These are phyloP conservation scores for Sinopyrophorus schimmeli DNA, from an alignment of 2,888 invertebrate genomes.

Conservation along the genomic window DNA sequence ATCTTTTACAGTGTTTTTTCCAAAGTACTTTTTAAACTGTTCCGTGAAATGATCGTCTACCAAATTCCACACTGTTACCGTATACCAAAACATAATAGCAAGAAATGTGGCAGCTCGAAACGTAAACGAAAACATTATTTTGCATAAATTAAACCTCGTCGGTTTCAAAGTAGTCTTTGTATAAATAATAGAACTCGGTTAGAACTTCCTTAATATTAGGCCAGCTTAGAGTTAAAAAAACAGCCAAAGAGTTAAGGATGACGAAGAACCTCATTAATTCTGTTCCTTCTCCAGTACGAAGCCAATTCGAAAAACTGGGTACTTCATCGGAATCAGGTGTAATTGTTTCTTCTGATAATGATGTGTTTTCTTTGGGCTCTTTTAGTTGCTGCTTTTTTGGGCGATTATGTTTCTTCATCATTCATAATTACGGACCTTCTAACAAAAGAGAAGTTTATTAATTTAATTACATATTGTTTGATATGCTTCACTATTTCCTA, in stretches of 20 bases:
- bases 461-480: too few species aligned
- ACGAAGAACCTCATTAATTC: slow-evolving; percentile 83
- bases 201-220: slow-evolving; percentile 69
- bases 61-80: slow-evolving; percentile 68
- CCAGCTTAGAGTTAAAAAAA: slow-evolving; percentile 73
- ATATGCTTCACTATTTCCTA: too few species aligned
- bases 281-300: slow-evolving; percentile 64
- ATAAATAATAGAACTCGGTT: slow-evolving; percentile 54
- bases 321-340: slow-evolving; percentile 45
- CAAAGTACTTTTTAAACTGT: slow-evolving; percentile 70
- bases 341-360: background rate
- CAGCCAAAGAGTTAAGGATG: slow-evolving; percentile 72
- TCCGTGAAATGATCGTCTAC: slow-evolving; percentile 75
- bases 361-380: background rate
- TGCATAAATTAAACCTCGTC: slow-evolving; percentile 9
- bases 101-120: slow-evolving; percentile 68
- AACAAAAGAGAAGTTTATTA: background rate
- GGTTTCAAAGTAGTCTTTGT: slow-evolving; percentile 35
- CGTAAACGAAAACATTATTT: slow-evolving; percentile 64
- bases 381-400: background rate
- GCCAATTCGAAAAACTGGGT: slow-evolving; percentile 49
- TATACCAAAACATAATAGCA: slow-evolving; percentile 73
- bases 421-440: background rate
- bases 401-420: slow-evolving; percentile 13
- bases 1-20: too few species aligned